Evolutionary conservation across 2,113 vertebrate species (phyloP), one percentile per base, ranked within the genome.

Genomic region (Rhabdomys dilectus): DNA sequence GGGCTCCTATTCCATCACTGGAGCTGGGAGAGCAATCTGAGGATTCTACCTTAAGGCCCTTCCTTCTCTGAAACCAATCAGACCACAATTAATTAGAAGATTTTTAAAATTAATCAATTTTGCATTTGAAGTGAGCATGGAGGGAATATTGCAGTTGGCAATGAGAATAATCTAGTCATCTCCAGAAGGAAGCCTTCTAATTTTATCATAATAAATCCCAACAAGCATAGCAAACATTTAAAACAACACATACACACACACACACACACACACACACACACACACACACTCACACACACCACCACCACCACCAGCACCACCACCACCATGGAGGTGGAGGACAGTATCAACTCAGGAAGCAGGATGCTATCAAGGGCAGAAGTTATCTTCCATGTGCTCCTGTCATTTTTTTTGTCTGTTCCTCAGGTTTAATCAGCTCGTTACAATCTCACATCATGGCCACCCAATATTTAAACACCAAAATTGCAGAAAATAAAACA

Each of bases 171-270:
- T 76, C 36, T 94, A 24, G 66, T 62, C 53, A 58, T 82, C 66
- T 70, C 34, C 75, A 91, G 89, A 92, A 13, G 39, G 26, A 58
- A 56, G 51, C 10, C 10, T n/a, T 58, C 36, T 90, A 77, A 29
- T 4, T 58, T 64, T 76, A 58, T 92, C 51, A 56, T 53, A 77
- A 91, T 90, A 66, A 92, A 96, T 70, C 42, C 34, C 58, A 72
- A 31, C 77, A 62, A 39, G 29, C 45, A 78, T 36, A 77, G 77
- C 77, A 64, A 19, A 80, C 82, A 72, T n/a, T n/a, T 51, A 36
- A 85, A 51, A 34, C 31, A 42, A 26, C 31, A 86, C 19, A 53
- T 3, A 80, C 16, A 48, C 39, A 36, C 24, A 39, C 7, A 70
- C 29, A 53, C 2, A 64, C 24, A 24, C 24, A 24, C 68, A 70